Base-by-base conservation (phyloP, 2,888 invertebrate species). In the Drosophila diplacantha region DNA sequence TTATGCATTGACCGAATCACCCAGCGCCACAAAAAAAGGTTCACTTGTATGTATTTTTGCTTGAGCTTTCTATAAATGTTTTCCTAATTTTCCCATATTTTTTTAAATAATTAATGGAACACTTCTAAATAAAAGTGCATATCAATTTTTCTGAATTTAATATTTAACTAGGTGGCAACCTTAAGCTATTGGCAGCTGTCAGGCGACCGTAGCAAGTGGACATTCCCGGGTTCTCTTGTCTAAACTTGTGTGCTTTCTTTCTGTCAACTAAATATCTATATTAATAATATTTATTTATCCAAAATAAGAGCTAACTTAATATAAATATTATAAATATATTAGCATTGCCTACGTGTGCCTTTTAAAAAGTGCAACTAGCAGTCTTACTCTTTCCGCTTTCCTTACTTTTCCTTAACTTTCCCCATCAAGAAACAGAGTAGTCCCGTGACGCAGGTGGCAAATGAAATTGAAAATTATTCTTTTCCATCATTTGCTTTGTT, bases 401-500 rank as follows among this genome's bases (percentile, higher is more conserved):
- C 35, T 12, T 18, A 12, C 8, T 31, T 55, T 53, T 44, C 24
- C 43, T 29, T 18, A 56, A 71, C 74, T 72, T 71, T 70, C 44
- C 50, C 70, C 67, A 65, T 74, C 73, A 75, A 52, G 59, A 52
- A 47, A 44, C 55, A 44, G 50, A 66, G 26, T 50, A 43, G 43
- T 39, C 26, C 69, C 46, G 51, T 72, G 72, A 65, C 73, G 65
- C 73, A 73, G 73, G 72, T 73, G 75, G 75, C 49, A 75, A 73
- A 66, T 73, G 72, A 73, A 73, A 74, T 73, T 73, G 75, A 74
- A 74, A 59, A 74, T 55, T 63, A 53, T 63, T 63, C 66, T 47
- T 46, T 55, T 52, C 46, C 52, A 43, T 58, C 52, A 43, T 54
- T 69, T 64, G 37, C 18, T 51, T 37, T 34, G 24, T 35, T 35